Evolutionary conservation across 2,888 invertebrate genomes (phyloP).

Genomic region (Caenorhabditis macrosperma): DNA sequence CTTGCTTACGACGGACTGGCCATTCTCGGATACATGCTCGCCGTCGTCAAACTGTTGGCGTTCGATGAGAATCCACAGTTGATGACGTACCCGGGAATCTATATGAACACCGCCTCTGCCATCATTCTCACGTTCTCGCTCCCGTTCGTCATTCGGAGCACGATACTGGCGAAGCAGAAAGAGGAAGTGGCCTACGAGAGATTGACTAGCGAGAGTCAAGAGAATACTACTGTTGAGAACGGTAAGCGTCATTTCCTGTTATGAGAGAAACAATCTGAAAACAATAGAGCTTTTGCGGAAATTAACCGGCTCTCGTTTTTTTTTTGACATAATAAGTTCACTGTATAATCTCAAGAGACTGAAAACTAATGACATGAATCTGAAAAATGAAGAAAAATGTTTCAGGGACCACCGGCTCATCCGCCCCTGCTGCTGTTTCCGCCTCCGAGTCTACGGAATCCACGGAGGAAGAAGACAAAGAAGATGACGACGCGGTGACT

Average conservation of each 20-base stretch:
- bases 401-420: constrained; percentile 5
- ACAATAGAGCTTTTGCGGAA: not conserved
- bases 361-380: not conserved
- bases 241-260: constrained; percentile 37
- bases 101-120: constrained; percentile 32
- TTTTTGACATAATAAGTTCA: not conserved
- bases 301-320: not conserved
- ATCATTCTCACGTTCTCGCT: constrained; percentile 27
- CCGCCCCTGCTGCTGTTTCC: not conserved
- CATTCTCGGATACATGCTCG: constrained; percentile 40
- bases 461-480: constrained; percentile 15
- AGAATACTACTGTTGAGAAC: constrained; percentile 20
- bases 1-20: constrained; percentile 18
- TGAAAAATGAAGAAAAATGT: not conserved
- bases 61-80: constrained; percentile 44
- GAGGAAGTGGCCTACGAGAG: constrained; percentile 30
- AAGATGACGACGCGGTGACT: constrained; percentile 45
- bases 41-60: constrained; percentile 31
- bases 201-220: constrained; percentile 7
- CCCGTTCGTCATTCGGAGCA: constrained; percentile 20
- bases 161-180: constrained; percentile 10
- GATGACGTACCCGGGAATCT: constrained; percentile 40
- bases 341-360: not conserved
- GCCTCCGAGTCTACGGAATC: not conserved
- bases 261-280: too few relatives aligned